Base-by-base conservation (phyloP, 2,888 invertebrate species). In the Erebia ligea region DNA sequence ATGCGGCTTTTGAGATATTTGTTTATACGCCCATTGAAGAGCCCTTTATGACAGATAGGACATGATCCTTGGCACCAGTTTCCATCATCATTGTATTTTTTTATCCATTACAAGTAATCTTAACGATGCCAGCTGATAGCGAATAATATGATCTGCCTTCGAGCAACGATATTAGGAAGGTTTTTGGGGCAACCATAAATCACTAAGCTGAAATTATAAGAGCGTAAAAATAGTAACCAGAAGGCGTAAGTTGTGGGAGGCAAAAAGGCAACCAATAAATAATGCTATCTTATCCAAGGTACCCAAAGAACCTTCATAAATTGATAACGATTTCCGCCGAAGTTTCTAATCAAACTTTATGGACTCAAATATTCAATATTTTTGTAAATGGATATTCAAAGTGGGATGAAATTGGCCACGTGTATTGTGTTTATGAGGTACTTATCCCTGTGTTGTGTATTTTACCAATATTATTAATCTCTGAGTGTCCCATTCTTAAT, bases 341-440 rank as follows among this genome's bases (percentile, higher is more conserved):
- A 75, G 73, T 70, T 76, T 71, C 67, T 73, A 73, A 76, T 75
- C 72, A 73, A 75, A 76, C 69, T 76, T 73, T 75, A 75, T 71
- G 73, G 68, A 64, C 45, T 68, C 62, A 62, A 69, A 69, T 75
- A 63, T 67, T 65, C 69, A 73, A 52, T 40, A 34, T 2, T 34
- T 72, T 72, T 61, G 68, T 65, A 64, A 68, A 56, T 21, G 54
- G 54, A 67, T 42, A 68, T 67, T 59, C 50, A 17, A 57, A 70
- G 70, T 25, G n/a, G 25, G 17, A 56, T 64, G 50, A 42, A 19
- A 42, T 1, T 25, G 42, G 61, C 59, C 65, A 73, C 40, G 40
- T 70, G 72, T 21, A 19, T 8, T 54, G 8, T 62, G 17, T 63
- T 45, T 6, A 63, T 19, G 11, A 67, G 52, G 54, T 54, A 54